Percentiles rank a stretch among this genome's conserved stretches.
Evolutionary conservation across 2,797 vertebrate genomes (phyloP).

Genomic region (Phrynocephalus guinanensis): DNA sequence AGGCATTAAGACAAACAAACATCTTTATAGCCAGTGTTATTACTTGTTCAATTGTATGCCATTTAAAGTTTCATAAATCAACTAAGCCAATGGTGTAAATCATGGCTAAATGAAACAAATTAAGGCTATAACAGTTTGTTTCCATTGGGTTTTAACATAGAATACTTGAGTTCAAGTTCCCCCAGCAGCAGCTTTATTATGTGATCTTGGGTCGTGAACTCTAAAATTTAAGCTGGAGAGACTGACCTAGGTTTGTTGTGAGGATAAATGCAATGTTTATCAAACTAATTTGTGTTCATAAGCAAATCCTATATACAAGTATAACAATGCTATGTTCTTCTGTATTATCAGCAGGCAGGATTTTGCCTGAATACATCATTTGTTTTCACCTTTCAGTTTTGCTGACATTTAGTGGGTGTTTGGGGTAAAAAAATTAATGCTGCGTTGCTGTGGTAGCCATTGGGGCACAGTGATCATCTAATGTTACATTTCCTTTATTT

Average conservation of each 20-base stretch:
- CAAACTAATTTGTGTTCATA: neutral
- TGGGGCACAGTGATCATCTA: neutral
- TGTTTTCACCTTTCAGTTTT: neutral
- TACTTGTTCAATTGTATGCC: neutral
- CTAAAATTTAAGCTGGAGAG: neutral
- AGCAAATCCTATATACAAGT: neutral
- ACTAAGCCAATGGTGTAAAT: neutral
- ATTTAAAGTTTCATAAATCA: neutral
- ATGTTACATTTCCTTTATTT: neutral
- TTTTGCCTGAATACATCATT: neutral
- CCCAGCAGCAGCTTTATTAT: neutral
- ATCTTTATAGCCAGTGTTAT: neutral
- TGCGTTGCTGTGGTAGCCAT: neutral
- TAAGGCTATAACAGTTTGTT: neutral
- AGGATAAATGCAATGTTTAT: neutral
- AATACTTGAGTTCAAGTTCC: neutral
- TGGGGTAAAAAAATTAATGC: neutral
- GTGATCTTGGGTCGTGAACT: neutral
- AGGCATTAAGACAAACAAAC: slow-evolving; percentile 8
- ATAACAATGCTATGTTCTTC: neutral
- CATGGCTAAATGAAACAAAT: neutral
- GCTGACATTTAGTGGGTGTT: neutral
- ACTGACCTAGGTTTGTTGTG: neutral
- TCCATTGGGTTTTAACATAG: neutral
- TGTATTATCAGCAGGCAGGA: neutral